Evolutionary conservation across 2,888 invertebrate genomes (phyloP).

Genomic region (Masnerella sp.): DNA sequence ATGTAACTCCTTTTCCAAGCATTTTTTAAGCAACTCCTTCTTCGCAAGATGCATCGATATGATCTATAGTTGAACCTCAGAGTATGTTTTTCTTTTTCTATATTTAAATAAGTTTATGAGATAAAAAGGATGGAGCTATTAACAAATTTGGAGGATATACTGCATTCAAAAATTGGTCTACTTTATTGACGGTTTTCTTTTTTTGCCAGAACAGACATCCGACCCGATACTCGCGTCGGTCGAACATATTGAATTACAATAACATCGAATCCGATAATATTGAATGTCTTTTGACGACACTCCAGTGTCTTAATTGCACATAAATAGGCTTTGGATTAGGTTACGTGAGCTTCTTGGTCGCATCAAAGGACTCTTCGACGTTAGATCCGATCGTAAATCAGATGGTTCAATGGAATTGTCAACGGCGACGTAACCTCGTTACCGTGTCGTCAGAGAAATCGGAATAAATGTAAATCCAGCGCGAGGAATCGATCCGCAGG

Average conservation of each 20-base stretch:
- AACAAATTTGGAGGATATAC: too few relatives aligned
- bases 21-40: too few relatives aligned
- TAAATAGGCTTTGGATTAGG: constrained; percentile 17
- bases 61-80: too few relatives aligned
- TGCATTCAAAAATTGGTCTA: too few relatives aligned
- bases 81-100: too few relatives aligned
- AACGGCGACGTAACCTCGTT: constrained; percentile 13
- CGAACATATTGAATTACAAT: constrained; percentile 3
- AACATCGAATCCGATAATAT: constrained; percentile 6
- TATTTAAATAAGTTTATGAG: too few relatives aligned
- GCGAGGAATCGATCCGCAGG: constrained; percentile 9
- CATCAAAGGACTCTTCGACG: constrained; percentile 19
- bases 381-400: constrained; percentile 28
- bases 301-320: constrained; percentile 11
- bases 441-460: constrained; percentile 16
- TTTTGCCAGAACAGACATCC: too few relatives aligned
- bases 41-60: too few relatives aligned
- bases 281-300: background rate
- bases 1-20: too few relatives aligned
- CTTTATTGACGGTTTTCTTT: too few relatives aligned
- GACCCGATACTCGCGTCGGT: background rate
- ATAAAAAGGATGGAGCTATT: too few relatives aligned
- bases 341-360: constrained; percentile 1
- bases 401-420: constrained; percentile 26
- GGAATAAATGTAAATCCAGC: constrained; percentile 8